Base-by-base conservation (phyloP, 2,113 vertebrate species). In the Dendrocopos noguchii region DNA sequence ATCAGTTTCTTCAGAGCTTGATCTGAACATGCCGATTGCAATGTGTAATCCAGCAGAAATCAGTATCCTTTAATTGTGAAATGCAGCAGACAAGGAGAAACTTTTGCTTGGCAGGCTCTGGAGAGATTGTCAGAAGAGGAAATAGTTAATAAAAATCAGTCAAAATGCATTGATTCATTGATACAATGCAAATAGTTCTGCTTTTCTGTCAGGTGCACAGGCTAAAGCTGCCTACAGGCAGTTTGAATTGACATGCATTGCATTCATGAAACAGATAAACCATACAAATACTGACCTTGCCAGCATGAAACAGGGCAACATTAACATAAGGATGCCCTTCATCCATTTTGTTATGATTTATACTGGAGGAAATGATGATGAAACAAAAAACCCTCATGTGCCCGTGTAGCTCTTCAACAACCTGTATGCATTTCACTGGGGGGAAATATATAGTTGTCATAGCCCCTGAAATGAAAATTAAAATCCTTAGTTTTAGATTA, bases 161-260 rank as follows among this genome's bases (percentile, higher is more conserved):
- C 0, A 75, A 79, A 85, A 91, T 27, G 2, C 4, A 84, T 78
- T 39, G 61, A 8, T 80, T 95, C 44, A 70, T 14, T n/a, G 46
- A 10, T 75, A 46, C 36, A 76, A 60, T 67, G 24, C 19, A 88
- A 84, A 70, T 17, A 94, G 81, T 86, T 88, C 60, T 78, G 21
- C 7, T 77, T 92, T 93, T 91, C 24, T 91, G 18, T 92, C 66
- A 85, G 63, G 15, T 70, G 12, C 34, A 66, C 15, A 84, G 34
- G 55, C 55, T 93, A 89, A 93, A 94, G 10, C 57, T 88, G 78
- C 56, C 64, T 83, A 88, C 31, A 86, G 50, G 59, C 66, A 92
- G 4, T 70, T 89, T 95, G 73, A 85, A 52, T 93, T 93, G 75
- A 73, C 59, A 76, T 91, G 66, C 46, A 28, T 56, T 68, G 16